Evolutionary conservation across 2,888 invertebrate species (phyloP).

Genomic region (Spisula solida): DNA sequence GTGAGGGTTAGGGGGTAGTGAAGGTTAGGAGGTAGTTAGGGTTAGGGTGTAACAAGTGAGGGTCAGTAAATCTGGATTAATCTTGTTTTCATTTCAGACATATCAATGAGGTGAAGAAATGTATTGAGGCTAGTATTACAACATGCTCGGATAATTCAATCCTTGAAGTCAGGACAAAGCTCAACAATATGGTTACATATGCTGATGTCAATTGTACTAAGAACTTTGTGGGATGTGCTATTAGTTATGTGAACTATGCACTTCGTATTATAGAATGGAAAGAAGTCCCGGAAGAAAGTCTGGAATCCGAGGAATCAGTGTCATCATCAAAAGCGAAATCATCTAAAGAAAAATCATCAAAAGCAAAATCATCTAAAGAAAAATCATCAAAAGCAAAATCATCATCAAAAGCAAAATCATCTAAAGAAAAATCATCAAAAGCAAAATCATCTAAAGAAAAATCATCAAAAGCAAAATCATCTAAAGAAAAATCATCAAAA

Average conservation of each 20-base stretch:
- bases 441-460: neutral
- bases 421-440: neutral
- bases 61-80: too few species aligned
- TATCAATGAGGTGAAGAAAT: constrained; percentile 40
- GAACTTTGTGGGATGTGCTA: constrained; percentile 46
- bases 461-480: neutral
- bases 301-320: constrained; percentile 7
- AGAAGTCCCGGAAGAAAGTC: neutral
- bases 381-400: neutral
- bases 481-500: constrained; percentile 7
- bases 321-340: neutral
- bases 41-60: too few species aligned
- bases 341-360: neutral
- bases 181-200: neutral
- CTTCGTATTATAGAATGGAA: constrained; percentile 59
- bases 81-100: constrained; percentile 47
- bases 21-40: too few species aligned
- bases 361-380: neutral
- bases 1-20: too few species aligned
- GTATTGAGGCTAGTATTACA: constrained; percentile 49
- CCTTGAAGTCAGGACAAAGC: constrained; percentile 28
- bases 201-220: constrained; percentile 46
- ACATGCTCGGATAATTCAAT: constrained; percentile 46
- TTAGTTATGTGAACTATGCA: constrained; percentile 47
- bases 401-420: neutral